Evolutionary conservation across 2,797 vertebrate genomes (phyloP).

Genomic region (Phalloptychus januarius): DNA sequence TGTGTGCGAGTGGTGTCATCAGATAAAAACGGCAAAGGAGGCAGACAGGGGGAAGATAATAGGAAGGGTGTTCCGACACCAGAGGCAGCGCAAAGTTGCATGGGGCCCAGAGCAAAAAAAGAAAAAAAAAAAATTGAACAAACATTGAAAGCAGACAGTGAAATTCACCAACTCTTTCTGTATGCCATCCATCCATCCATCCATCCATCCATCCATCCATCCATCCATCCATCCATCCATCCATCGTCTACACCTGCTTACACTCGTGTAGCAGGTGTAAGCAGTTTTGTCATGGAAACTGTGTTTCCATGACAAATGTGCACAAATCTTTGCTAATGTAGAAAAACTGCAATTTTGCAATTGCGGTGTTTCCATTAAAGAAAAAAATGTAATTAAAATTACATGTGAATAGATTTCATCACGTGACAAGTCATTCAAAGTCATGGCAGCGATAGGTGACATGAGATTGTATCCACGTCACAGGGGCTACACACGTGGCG

Average conservation of each 20-base stretch:
- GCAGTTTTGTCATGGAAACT: too few relatives aligned
- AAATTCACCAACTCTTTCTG: background rate
- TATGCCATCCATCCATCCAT: background rate
- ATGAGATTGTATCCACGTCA: background rate
- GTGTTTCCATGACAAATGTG: too few relatives aligned
- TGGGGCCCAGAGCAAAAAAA: background rate
- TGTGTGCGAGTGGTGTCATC: constrained; percentile 66
- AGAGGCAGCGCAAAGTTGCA: background rate
- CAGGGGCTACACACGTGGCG: background rate
- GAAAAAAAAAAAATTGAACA: background rate
- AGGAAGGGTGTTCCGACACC: constrained; percentile 59
- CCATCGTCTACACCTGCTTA: background rate
- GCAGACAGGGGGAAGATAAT: constrained; percentile 61
- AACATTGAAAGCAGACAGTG: background rate
- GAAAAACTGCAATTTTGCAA: too few relatives aligned
- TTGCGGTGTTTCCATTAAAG: too few relatives aligned
- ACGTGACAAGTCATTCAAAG: too few relatives aligned
- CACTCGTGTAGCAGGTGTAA: too few relatives aligned
- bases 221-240: background rate
- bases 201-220: background rate
- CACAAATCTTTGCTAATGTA: too few relatives aligned
- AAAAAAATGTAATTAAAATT: too few relatives aligned
- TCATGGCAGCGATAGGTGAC: too few relatives aligned
- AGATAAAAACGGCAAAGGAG: constrained; percentile 57
- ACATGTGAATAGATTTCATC: too few relatives aligned